phyloP scores from a whole-genome alignment of 2,113 vertebrate genomes.

The Leptocoma aspasia region DNA sequence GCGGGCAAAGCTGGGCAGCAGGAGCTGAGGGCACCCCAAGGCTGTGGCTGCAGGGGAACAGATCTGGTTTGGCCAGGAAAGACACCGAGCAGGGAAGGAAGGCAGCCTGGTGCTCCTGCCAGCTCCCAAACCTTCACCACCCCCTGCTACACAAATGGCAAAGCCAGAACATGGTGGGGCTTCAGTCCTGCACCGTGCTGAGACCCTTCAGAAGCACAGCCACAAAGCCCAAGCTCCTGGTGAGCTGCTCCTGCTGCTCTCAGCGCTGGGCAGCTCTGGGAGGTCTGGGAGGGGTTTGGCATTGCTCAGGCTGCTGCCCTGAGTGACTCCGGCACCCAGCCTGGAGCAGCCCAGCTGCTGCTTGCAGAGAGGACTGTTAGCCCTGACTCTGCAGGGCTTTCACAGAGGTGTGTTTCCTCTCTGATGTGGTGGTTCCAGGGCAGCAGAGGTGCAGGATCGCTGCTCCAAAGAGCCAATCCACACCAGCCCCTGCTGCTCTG shows the following conservation, averaged over 20 bases:
- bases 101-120: not conserved
- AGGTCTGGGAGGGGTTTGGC: not conserved
- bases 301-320: accelerated
- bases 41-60: not conserved
- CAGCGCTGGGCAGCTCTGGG: not conserved
- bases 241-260: not conserved
- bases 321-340: accelerated
- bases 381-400: not conserved
- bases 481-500: not conserved
- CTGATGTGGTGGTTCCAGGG: not conserved
- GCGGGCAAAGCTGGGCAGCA: not conserved
- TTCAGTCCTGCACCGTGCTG: accelerated
- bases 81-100: not conserved
- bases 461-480: not conserved
- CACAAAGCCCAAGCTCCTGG: not conserved
- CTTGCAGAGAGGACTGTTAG: not conserved
- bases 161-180: accelerated
- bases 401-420: not conserved
- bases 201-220: accelerated
- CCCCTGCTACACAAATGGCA: accelerated
- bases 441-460: accelerated
- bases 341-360: not conserved
- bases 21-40: not conserved
- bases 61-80: not conserved
- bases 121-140: not conserved